Conservation (phyloP, 2,888 invertebrate species). For the Napeogenes inachia region DNA sequence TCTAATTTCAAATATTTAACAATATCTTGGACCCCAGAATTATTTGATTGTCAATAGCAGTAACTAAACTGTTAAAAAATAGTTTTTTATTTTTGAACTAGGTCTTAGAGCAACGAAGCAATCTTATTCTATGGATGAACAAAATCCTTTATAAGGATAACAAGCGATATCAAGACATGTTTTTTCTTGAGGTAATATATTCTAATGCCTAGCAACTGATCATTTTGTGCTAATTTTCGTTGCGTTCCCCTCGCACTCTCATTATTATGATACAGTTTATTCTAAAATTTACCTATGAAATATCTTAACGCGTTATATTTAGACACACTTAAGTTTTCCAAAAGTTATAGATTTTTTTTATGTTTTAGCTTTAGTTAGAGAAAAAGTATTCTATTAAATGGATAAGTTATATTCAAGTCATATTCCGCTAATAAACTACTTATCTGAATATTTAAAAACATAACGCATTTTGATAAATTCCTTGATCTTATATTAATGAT, state of each 20-base stretch:
- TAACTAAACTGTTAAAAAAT: slow-evolving; percentile 68
- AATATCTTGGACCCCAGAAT: slow-evolving; percentile 69
- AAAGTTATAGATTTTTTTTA: background rate
- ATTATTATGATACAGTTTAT: slow-evolving; percentile 30
- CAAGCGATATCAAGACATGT: slow-evolving; percentile 68
- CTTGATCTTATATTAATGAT: slow-evolving; percentile 28
- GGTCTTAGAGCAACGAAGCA: slow-evolving; percentile 55
- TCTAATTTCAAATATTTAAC: slow-evolving; percentile 49
- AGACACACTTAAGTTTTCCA: background rate
- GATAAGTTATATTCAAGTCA: background rate
- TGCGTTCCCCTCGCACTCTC: slow-evolving; percentile 51
- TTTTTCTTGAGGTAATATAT: slow-evolving; percentile 64
- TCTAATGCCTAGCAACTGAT: slow-evolving; percentile 59
- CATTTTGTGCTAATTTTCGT: slow-evolving; percentile 57
- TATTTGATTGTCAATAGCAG: slow-evolving; percentile 57
- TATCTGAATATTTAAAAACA: slow-evolving; percentile 4
- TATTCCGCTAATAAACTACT: background rate
- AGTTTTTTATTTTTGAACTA: slow-evolving; percentile 58
- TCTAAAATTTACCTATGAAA: slow-evolving; percentile 38
- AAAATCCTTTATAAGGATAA: slow-evolving; percentile 73
- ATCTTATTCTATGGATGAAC: slow-evolving; percentile 61
- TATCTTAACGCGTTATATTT: slow-evolving; percentile 42
- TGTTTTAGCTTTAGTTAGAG: background rate
- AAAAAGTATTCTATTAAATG: background rate
- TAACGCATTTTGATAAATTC: slow-evolving; percentile 22